Evolutionary conservation across 2,888 invertebrate genomes (phyloP), one percentile per base, ranked within the genome.

Genomic region (Eumacrocentrus americanus): DNA sequence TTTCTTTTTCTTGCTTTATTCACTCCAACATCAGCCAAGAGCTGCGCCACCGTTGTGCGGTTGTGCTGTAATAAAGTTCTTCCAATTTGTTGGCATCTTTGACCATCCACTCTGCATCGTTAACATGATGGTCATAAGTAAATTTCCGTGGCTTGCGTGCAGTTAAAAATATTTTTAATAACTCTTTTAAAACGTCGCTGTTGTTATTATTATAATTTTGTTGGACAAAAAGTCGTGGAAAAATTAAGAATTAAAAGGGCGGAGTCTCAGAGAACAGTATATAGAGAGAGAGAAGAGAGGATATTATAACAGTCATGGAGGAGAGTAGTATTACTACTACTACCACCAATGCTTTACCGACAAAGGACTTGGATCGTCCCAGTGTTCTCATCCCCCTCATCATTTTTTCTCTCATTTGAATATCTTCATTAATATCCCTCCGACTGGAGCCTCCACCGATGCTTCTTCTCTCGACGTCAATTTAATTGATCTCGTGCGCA

Each of bases 371-470:
- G 16, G 35, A 12, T 40, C 35, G 35, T 46, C 56, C 52, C 2
- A 71, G 77, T 50, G 63, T n/a, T n/a, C n/a, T n/a, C n/a, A n/a
- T n/a, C n/a, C n/a, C n/a, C 80, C 83, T 77, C 72, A 72, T 74
- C 78, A 11, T 44, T 42, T 58, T 79, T 77, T 71, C 66, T 76
- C 78, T 77, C 75, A 78, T 79, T 78, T 77, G 75, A 79, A 79
- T 78, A 79, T 79, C 78, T 79, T 79, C 76, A 78, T 79, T 79
- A 79, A 79, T 78, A 78, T 76, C 72, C 72, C 64, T 64, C 62
- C 67, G 58, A 67, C 65, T 61, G 51, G 37, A 23, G 3, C 62
- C 62, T 61, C 68, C 20, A 38, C 42, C 67, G 60, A 62, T 58
- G 55, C 71, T 72, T 75, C 70, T 74, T 73, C 73, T 71, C 72